These are phyloP conservation scores for Colistium nudipinnis DNA, from an alignment of 2,113 vertebrate genomes.

Conservation along the genomic window DNA sequence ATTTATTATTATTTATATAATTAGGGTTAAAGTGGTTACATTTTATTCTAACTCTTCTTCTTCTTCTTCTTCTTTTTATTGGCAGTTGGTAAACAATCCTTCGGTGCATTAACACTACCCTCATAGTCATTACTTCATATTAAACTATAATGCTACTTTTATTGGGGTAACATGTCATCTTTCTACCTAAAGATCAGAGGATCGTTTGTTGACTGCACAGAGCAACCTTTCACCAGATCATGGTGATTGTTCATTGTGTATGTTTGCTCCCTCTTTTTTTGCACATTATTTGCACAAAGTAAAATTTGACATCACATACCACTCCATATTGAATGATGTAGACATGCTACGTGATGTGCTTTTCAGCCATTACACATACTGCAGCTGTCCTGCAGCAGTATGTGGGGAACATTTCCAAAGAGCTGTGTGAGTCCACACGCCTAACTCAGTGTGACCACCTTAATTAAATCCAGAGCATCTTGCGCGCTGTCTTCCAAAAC, in stretches of 20 bases:
- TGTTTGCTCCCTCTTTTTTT: neutral
- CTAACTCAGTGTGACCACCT: slow-evolving; percentile 9
- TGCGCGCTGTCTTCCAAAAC: slow-evolving; percentile 1
- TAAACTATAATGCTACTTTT: neutral
- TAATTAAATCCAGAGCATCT: slow-evolving; percentile 32
- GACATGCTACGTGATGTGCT: too few relatives aligned
- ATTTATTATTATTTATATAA: too few relatives aligned
- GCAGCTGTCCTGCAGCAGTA: slow-evolving; percentile 12
- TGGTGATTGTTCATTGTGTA: neutral
- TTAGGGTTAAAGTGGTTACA: too few relatives aligned
- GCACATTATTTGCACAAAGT: neutral
- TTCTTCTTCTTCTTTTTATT: too few relatives aligned
- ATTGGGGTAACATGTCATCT: neutral
- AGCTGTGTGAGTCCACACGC: slow-evolving; percentile 19
- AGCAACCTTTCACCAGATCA: neutral
- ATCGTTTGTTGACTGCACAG: neutral
- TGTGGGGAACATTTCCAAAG: slow-evolving; percentile 23
- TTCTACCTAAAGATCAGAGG: too few relatives aligned
- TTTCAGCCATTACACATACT: neutral
- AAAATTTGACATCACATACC: neutral
- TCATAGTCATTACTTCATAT: too few relatives aligned
- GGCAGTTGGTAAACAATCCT: too few relatives aligned
- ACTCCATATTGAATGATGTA: neutral
- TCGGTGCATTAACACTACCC: too few relatives aligned
- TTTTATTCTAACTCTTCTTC: too few relatives aligned